Evolutionary conservation across 2,888 invertebrate genomes (phyloP).

Genomic region (Aphelenchoides bicaudatus): DNA sequence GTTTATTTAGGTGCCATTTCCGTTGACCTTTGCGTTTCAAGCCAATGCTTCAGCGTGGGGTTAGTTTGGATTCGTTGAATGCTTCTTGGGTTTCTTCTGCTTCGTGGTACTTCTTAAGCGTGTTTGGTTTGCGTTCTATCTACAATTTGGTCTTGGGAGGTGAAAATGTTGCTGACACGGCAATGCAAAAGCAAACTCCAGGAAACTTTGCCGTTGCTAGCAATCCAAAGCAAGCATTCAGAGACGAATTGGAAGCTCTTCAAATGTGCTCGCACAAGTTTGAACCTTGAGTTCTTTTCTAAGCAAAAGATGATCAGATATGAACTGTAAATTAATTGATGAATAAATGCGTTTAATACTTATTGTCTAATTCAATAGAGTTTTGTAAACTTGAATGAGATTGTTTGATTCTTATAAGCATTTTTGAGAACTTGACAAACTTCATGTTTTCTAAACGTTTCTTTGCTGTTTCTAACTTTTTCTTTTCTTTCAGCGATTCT

Average conservation of each 20-base stretch:
- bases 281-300: slow-evolving; percentile 1
- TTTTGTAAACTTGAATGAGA: too few relatives aligned
- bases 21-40: slow-evolving; percentile 91
- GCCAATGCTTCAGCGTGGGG: slow-evolving; percentile 96
- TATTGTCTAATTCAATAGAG: too few relatives aligned
- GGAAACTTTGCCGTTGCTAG: slow-evolving; percentile 13
- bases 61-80: slow-evolving; percentile 87
- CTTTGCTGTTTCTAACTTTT: too few relatives aligned
- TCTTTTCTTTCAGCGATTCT: too few relatives aligned
- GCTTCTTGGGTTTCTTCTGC: slow-evolving; percentile 96
- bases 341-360: too few relatives aligned
- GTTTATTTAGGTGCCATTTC: slow-evolving; percentile 83
- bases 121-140: slow-evolving; percentile 93
- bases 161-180: slow-evolving; percentile 74
- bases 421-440: too few relatives aligned
- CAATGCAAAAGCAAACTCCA: slow-evolving; percentile 87
- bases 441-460: too few relatives aligned
- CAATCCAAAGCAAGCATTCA: slow-evolving; percentile 95
- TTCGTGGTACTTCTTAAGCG: slow-evolving; percentile 99
- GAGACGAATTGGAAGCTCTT: slow-evolving; percentile 97
- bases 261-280: slow-evolving; percentile 82
- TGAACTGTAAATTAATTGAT: too few relatives aligned
- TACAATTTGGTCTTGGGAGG: slow-evolving; percentile 94
- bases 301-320: too few relatives aligned
- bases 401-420: too few relatives aligned